Evolutionary conservation across 1,140 invertebrate species (phyloP).

Genomic region (Teleopsis dalmanni): DNA sequence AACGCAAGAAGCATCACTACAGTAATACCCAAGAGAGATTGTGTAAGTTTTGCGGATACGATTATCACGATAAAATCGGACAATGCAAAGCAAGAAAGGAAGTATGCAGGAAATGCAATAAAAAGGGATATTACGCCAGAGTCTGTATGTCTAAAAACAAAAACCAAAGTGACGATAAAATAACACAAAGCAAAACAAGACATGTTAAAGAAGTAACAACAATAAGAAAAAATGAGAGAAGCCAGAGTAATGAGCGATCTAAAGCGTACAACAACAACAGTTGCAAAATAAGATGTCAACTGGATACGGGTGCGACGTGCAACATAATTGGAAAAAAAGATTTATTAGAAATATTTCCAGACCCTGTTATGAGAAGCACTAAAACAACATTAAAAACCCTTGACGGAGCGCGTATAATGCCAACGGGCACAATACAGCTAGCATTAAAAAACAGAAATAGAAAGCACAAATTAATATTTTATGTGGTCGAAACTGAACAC

Average conservation of each 20-base stretch:
- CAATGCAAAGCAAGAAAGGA: constrained; percentile 1
- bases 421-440: too few relatives aligned
- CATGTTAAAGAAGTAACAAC: neutral
- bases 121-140: neutral
- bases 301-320: constrained; percentile 1
- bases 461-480: neutral
- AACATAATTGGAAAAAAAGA: neutral
- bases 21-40: neutral
- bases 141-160: neutral
- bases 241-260: too few relatives aligned
- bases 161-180: neutral
- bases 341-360: neutral
- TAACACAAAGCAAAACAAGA: too few relatives aligned
- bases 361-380: neutral
- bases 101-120: neutral
- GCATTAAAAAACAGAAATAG: neutral
- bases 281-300: neutral
- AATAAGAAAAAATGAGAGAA: too few relatives aligned
- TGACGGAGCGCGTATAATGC: neutral
- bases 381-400: neutral
- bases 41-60: neutral
- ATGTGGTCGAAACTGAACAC: too few relatives aligned
- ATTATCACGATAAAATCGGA: neutral
- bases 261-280: neutral
- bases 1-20: neutral